A percentile compares a stretch with the other conserved stretches of the same genome.
phyloP scores from a whole-genome alignment of 2,113 vertebrate species.

The Fregata magnificens region DNA sequence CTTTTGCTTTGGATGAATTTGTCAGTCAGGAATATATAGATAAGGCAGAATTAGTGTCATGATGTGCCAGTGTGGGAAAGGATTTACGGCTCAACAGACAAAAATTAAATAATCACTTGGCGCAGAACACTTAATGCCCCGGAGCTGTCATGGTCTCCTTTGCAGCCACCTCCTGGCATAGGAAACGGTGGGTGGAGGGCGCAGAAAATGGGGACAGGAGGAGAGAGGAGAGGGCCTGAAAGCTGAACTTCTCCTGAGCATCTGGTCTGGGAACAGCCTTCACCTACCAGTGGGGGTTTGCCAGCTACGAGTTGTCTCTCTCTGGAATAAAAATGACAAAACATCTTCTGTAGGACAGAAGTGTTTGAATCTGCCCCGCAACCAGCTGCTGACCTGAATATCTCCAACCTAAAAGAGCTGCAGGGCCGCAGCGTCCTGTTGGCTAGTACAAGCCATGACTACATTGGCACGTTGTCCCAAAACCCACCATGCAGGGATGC shows the following conservation, averaged over 20 bases:
- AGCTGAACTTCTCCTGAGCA: neutral
- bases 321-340: neutral
- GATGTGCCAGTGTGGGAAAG: neutral
- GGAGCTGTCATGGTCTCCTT: neutral
- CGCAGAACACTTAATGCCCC: neutral
- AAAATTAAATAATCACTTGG: neutral
- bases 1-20: neutral
- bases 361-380: neutral
- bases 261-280: neutral
- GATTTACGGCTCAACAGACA: neutral
- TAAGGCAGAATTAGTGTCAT: neutral
- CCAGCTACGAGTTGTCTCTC: neutral
- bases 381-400: neutral
- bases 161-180: neutral
- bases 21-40: neutral
- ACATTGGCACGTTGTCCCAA: neutral
- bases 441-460: neutral
- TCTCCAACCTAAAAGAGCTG: neutral
- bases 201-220: neutral
- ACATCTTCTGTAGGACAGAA: neutral
- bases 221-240: neutral
- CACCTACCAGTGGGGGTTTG: fast-evolving
- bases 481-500: neutral
- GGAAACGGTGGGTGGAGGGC: neutral
- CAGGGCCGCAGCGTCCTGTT: neutral